Conservation (phyloP, 2,888 invertebrate genomes). For the Parnassius mnemosyne region DNA sequence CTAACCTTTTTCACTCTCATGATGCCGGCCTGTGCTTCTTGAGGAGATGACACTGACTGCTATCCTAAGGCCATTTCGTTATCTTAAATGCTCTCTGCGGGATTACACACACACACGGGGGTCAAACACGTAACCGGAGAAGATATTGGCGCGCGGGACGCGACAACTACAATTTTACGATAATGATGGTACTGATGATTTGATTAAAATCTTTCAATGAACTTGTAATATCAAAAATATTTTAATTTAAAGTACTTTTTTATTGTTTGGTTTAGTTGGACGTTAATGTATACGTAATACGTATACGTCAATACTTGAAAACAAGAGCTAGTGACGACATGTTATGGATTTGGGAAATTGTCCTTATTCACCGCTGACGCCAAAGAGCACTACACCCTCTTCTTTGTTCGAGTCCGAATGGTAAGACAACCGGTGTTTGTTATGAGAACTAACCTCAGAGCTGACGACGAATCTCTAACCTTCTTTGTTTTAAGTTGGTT, state of each 20-base stretch:
- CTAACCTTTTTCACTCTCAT: conserved; percentile 20
- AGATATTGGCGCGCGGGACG: neutral
- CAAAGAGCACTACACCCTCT: neutral
- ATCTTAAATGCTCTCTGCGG: conserved; percentile 15
- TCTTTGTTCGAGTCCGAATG: too few relatives aligned
- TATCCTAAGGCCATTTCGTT: neutral
- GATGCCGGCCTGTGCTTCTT: conserved; percentile 2
- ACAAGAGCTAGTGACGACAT: too few relatives aligned
- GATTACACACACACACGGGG: neutral
- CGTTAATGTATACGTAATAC: too few relatives aligned
- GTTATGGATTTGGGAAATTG: too few relatives aligned
- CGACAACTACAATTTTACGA: neutral
- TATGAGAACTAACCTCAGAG: too few relatives aligned
- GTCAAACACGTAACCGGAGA: neutral
- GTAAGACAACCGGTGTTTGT: too few relatives aligned
- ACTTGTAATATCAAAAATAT: neutral
- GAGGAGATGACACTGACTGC: conserved; percentile 5
- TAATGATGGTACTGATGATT: too few relatives aligned
- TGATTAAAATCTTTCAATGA: neutral
- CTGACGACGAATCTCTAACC: too few relatives aligned
- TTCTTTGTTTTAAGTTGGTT: too few relatives aligned
- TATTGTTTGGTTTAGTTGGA: too few relatives aligned
- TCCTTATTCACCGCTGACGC: too few relatives aligned
- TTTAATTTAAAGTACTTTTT: neutral
- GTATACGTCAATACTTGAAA: too few relatives aligned